phyloP scores from a whole-genome alignment of 2,888 invertebrate genomes.

The Andricus curvator region DNA sequence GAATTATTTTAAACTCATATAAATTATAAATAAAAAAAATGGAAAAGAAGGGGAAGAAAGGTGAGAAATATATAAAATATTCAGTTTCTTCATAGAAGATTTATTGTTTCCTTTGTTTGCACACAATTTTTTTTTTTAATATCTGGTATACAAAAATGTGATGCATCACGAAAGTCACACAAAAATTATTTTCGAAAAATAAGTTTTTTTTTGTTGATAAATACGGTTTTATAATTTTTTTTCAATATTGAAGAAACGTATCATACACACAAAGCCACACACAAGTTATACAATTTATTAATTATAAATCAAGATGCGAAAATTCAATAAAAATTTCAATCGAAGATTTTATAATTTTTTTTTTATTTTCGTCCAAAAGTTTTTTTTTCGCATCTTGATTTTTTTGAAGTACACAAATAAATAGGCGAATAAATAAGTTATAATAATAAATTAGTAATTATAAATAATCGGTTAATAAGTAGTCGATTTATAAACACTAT shows the following conservation, averaged over 20 bases:
- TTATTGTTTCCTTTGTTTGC: background rate
- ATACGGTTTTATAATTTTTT: background rate
- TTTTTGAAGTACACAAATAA: background rate
- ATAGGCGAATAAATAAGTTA: background rate
- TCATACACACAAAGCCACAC: background rate
- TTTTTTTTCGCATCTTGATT: background rate
- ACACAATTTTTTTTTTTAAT: background rate
- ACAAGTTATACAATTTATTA: background rate
- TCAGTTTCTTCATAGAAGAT: background rate
- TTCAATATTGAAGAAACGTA: background rate
- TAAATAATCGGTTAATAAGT: conserved; percentile 1
- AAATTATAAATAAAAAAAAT: background rate
- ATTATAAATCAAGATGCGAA: background rate
- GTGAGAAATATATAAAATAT: background rate
- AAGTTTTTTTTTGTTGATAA: background rate
- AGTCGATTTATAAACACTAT: background rate
- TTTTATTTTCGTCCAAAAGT: background rate
- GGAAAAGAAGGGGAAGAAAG: background rate
- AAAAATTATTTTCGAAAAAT: background rate
- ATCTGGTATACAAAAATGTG: background rate
- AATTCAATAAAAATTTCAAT: background rate
- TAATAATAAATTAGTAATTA: background rate
- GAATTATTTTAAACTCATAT: background rate
- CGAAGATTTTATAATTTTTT: background rate
- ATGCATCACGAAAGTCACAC: background rate